Evolutionary conservation across 30 jellyfish, hydroid and myxozoan genomes (phyloP), one percentile per base, ranked within the genome.

Genomic region (Hydra vulgaris): DNA sequence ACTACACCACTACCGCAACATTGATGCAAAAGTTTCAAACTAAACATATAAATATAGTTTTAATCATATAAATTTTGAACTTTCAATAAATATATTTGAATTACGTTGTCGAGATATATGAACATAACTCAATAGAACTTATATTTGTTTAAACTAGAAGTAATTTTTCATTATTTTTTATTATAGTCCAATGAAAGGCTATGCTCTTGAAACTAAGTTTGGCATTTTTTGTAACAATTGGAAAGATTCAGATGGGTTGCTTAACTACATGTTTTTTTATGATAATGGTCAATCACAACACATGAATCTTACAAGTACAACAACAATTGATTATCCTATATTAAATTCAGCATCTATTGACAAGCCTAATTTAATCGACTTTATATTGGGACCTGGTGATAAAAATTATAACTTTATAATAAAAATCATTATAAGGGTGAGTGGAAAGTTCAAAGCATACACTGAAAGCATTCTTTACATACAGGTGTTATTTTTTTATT

Each of bases 311-410:
- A 40, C 8, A 5, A 40, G 8, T 40, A 40, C 61, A 40, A 40
- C 61, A 12, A 40, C 61, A 3, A 40, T 40, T 40, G 61, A 40
- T 40, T 72, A 56, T 55, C 92, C 95, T 26, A 53, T 82, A 23
- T 85, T 93, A 89, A 84, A 85, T 69, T 26, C 79, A 26, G 94
- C 53, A 17, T 21, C 83, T 54, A 18, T 89, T 15, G 80, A 76
- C 27, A 83, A 76, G 69, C 97, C 97, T 24, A 26, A 83, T 66
- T 73, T 79, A 23, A 84, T 93, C 12, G 66, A 82, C 27, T 40
- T 54, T 53, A 73, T 84, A 15, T 73, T 89, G 17, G 95, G 95
- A 5, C 77, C 84, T 7, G 97, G 97, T 7, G 85, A 80, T 27
- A 73, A 87, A 7, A 72, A 15, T 4, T 54, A 85, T 22, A 75